These are phyloP conservation scores for Toxonevra muliebris DNA, from an alignment of 2,888 invertebrate species.

Conservation along the genomic window DNA sequence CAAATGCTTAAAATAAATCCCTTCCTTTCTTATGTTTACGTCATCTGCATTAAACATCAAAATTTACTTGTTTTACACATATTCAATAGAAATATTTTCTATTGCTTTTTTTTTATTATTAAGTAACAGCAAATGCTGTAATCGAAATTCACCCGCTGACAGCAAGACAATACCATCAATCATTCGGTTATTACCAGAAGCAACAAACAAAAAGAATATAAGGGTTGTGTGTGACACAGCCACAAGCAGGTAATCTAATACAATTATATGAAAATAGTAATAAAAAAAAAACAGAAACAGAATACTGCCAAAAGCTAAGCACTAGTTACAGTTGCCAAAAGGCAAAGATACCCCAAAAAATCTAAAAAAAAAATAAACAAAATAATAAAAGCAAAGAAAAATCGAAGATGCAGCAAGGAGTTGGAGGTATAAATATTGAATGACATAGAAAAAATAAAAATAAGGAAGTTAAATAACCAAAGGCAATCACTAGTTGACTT, in stretches of 20 bases:
- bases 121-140: too few species aligned
- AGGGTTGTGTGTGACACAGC: slow-evolving; percentile 28
- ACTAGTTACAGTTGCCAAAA: neutral
- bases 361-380: neutral
- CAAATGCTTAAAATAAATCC: too few species aligned
- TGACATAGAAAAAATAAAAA: slow-evolving; percentile 18
- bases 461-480: slow-evolving; percentile 51
- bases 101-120: too few species aligned
- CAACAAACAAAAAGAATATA: neutral
- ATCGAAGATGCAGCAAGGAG: neutral
- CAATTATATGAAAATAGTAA: slow-evolving; percentile 45
- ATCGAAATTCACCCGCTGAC: neutral
- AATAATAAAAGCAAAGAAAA: neutral
- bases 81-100: too few species aligned
- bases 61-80: too few species aligned
- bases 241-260: slow-evolving; percentile 52
- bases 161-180: slow-evolving; percentile 37
- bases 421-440: slow-evolving; percentile 21
- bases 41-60: too few species aligned
- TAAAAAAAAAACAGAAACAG: slow-evolving; percentile 1
- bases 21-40: too few species aligned
- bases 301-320: neutral
- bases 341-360: slow-evolving; percentile 6
- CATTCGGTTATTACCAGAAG: slow-evolving; percentile 51
- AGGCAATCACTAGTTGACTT: slow-evolving; percentile 40